Base-by-base conservation (phyloP, 2,797 vertebrate genomes). In the Simalia tracyae region DNA sequence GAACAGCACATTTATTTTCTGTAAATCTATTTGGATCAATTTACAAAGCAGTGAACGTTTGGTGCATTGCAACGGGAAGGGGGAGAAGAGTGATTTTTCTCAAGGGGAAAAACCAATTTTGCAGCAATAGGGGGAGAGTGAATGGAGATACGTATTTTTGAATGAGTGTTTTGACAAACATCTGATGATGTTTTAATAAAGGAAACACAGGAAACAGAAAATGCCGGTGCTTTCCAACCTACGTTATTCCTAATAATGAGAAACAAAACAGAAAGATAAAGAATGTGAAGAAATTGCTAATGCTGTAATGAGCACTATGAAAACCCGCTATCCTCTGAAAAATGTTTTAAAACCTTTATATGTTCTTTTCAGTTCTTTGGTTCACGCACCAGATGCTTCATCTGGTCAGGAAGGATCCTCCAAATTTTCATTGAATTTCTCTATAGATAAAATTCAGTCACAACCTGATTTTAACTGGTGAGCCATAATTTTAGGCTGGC, bases 1-100 rank as follows among this genome's bases (percentile, higher is more conserved):
- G 89, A 95, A 94, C 19, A 54, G 66, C 84, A 4, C 59, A 89
- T 89, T 92, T 92, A 89, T 92, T 96, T 95, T 95, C 94, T 96
- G 90, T 36, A 60, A 95, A 94, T 94, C 93, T 94, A 86, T 93
- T 87, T 94, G 72, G 93, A 93, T 95, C 92, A 91, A 94, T 94
- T 81, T 91, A 92, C 90, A 94, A 94, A 88, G 66, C 86, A 66
- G 84, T 72, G 84, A 94, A 50, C 24, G 89, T 89, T 85, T 87
- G 93, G 81, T 87, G 86, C 22, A 15, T 81, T 87, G 76, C 63
- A 87, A 84, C 4, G 7, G 87, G 46, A 84, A 59, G 85, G 22
- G 9, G 64, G 57, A 54, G 28, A 36, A 64, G 87, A 81, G 31
- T 76, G 46, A 56, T 90, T 87, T 72, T 61, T 56, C 66, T 84